Evolutionary conservation across 2,797 vertebrate genomes (phyloP).

Genomic region (Tamandua tetradactyla): DNA sequence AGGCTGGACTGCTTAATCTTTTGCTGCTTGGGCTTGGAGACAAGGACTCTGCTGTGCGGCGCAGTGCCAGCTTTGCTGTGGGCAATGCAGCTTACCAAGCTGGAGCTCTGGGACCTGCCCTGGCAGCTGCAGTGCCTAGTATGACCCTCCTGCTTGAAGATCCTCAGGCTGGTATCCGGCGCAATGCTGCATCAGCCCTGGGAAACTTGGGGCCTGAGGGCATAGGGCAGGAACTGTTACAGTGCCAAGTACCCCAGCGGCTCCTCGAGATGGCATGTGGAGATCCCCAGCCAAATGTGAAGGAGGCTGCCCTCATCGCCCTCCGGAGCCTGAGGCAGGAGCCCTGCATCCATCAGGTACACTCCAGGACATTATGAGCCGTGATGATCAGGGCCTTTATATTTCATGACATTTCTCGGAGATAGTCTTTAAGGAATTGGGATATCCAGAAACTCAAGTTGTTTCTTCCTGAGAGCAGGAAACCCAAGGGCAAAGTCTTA

Average conservation of each 20-base stretch:
- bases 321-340: slow-evolving; percentile 88
- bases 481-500: not conserved
- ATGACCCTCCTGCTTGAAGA: slow-evolving; percentile 87
- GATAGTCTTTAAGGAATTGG: not conserved
- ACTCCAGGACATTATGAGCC: not conserved
- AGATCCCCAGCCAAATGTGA: slow-evolving; percentile 89
- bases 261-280: slow-evolving; percentile 89
- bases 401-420: not conserved
- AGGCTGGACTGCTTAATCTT: slow-evolving; percentile 69
- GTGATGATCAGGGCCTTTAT: not conserved
- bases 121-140: slow-evolving; percentile 77
- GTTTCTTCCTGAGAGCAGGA: not conserved
- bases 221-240: slow-evolving; percentile 83
- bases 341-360: slow-evolving; percentile 88
- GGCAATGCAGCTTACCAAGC: slow-evolving; percentile 83
- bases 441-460: not conserved
- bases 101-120: not conserved
- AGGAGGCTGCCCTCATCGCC: slow-evolving; percentile 89
- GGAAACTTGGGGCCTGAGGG: slow-evolving; percentile 87
- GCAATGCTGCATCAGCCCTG: slow-evolving; percentile 89
- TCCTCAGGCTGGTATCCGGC: slow-evolving; percentile 87
- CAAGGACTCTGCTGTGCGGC: slow-evolving; percentile 78
- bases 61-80: slow-evolving; percentile 84
- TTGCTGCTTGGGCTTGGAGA: slow-evolving; percentile 83
- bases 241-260: slow-evolving; percentile 81